phyloP scores from a whole-genome alignment of 2,113 vertebrate species.

The Ophthalmolycus amberensis region DNA sequence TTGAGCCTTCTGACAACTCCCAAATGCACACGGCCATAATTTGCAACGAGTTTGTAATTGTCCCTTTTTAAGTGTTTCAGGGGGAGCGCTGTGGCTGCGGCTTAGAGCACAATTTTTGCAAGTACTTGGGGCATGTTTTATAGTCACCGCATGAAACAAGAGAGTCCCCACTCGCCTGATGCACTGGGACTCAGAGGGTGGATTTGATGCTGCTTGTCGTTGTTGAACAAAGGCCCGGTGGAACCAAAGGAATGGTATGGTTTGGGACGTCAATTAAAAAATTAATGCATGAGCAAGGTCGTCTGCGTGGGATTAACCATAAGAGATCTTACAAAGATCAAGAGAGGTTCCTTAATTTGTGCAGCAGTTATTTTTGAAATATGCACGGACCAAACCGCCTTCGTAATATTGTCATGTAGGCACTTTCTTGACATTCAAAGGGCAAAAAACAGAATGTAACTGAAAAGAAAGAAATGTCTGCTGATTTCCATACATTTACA shows the following conservation, averaged over 20 bases:
- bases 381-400: neutral
- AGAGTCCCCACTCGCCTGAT: slow-evolving; percentile 57
- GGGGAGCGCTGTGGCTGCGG: slow-evolving; percentile 59
- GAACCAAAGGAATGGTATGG: slow-evolving; percentile 66
- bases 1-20: slow-evolving; percentile 53
- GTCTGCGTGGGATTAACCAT: slow-evolving; percentile 28
- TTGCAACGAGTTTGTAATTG: slow-evolving; percentile 74
- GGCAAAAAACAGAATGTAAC: neutral
- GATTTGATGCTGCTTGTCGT: slow-evolving; percentile 61
- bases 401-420: neutral
- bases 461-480: neutral
- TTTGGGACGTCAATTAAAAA: slow-evolving; percentile 54
- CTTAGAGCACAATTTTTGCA: slow-evolving; percentile 50
- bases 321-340: neutral
- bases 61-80: slow-evolving; percentile 67
- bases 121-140: slow-evolving; percentile 70
- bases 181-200: slow-evolving; percentile 53
- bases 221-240: slow-evolving; percentile 49
- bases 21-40: slow-evolving; percentile 63
- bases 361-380: neutral
- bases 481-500: neutral
- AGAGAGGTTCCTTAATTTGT: neutral
- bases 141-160: slow-evolving; percentile 75
- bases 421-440: neutral
- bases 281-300: slow-evolving; percentile 41